A percentile compares a stretch with the other conserved stretches of the same genome.
phyloP scores from a whole-genome alignment of 2,113 vertebrate genomes.

The Sylvietta virens region DNA sequence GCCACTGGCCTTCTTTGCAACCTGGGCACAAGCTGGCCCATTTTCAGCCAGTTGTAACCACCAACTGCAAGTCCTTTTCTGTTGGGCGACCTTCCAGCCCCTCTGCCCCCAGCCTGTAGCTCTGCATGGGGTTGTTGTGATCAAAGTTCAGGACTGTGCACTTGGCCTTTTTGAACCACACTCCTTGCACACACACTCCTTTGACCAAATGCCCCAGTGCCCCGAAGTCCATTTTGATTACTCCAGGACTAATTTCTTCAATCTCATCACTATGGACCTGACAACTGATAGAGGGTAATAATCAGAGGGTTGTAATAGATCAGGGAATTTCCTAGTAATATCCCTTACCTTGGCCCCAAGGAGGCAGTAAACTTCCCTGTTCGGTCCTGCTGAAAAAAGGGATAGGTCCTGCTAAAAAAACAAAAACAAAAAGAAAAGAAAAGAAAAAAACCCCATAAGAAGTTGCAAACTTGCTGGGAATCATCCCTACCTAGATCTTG shows the following conservation, averaged over 20 bases:
- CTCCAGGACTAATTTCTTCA: background rate
- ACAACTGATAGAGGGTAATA: background rate
- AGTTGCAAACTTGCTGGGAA: background rate
- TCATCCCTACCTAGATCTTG: background rate
- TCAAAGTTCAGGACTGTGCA: background rate
- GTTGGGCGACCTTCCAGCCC: rapidly evolving
- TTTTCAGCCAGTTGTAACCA: background rate
- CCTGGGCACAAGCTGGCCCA: background rate
- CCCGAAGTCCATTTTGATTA: background rate
- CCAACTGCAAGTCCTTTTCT: background rate
- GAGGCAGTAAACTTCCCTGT: background rate
- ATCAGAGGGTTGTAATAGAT: background rate
- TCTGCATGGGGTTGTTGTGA: no score
- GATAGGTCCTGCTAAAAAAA: background rate
- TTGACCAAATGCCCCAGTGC: background rate
- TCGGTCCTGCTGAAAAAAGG: background rate
- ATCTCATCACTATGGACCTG: rapidly evolving
- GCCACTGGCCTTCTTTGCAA: background rate
- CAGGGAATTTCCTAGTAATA: background rate
- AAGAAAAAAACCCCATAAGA: no score
- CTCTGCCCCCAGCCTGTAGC: background rate
- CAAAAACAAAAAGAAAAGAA: no score
- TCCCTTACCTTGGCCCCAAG: background rate
- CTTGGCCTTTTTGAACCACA: background rate
- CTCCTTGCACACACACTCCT: background rate